Percentiles rank a stretch among this genome's conserved stretches.
Evolutionary conservation across 2,888 invertebrate species (phyloP).

Genomic region (Cryptocheilus praepositus): DNA sequence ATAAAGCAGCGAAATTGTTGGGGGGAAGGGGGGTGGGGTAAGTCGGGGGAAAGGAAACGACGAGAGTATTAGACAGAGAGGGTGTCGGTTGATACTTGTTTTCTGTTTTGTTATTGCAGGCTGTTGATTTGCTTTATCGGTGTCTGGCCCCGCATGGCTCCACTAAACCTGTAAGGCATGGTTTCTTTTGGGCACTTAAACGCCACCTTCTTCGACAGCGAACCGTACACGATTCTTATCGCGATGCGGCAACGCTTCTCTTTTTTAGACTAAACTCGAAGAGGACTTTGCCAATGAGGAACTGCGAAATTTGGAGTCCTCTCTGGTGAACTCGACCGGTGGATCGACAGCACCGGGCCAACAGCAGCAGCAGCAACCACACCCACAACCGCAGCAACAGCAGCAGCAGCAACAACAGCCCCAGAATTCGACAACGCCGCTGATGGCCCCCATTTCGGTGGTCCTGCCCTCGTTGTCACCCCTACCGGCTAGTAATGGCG

Average conservation of each 20-base stretch:
- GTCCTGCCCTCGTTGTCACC: slow-evolving; percentile 69
- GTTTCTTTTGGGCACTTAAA: slow-evolving; percentile 70
- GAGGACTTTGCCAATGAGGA: slow-evolving; percentile 72
- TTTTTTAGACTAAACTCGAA: slow-evolving; percentile 71
- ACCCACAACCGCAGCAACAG: neutral
- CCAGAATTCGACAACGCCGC: slow-evolving; percentile 42
- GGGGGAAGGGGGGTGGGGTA: too few species aligned
- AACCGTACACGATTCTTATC: slow-evolving; percentile 48
- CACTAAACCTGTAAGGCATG: slow-evolving; percentile 75
- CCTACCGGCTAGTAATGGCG: slow-evolving; percentile 50
- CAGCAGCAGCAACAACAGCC: neutral
- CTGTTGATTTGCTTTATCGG: slow-evolving; percentile 75
- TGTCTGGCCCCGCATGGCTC: slow-evolving; percentile 75
- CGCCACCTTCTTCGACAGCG: slow-evolving; percentile 44
- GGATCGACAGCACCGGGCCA: slow-evolving; percentile 13
- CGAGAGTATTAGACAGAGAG: slow-evolving; percentile 30
- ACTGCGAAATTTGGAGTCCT: slow-evolving; percentile 62
- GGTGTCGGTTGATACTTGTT: slow-evolving; percentile 72
- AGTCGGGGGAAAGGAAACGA: too few species aligned
- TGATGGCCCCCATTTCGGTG: slow-evolving; percentile 66
- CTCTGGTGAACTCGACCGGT: slow-evolving; percentile 44
- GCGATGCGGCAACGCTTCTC: slow-evolving; percentile 48
- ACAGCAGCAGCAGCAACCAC: neutral
- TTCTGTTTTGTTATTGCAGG: slow-evolving; percentile 74
- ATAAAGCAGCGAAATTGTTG: too few species aligned